Evolutionary conservation across 2,113 vertebrate species (phyloP), one percentile per base, ranked within the genome.

Genomic region (Cyprinodon brontotheroides): DNA sequence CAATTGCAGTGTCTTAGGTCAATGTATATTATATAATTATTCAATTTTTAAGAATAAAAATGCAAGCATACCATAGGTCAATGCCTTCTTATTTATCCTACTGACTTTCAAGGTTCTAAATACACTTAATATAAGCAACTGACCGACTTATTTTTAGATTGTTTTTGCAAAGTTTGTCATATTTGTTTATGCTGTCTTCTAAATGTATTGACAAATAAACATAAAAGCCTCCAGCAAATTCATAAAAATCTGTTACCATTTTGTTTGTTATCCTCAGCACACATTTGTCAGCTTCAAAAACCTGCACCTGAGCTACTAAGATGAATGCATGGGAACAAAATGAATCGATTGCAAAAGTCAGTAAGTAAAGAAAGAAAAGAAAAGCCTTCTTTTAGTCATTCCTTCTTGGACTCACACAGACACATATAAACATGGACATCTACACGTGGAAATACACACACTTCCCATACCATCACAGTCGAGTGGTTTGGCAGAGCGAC

Each of bases 401-500:
- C 47, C 39, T 15, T 12, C 8, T 37, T 11, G 48, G 53, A 43
- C 41, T 66, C 41, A 38, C 66, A 38, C 66, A 38, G 29, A 38
- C 66, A 50, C 36, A 20, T 10, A 20, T 29, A 61, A 29, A 36
- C 29, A 20, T 36, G 50, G 5, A 61, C 61, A 61, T 59, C 47
- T 59, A 62, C 84, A 79, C 65, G 14, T 45, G 11, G 65, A 75
- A 75, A 76, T 79, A 68, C 83, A 80, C 79, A 82, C 78, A 68
- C 78, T 76, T 78, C 70, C 83, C 65, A 84, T 78, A 81, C 79
- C 78, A 89, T 90, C 89, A 91, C 87, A 89, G 88, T 82, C 57
- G 80, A 91, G 85, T 83, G 83, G 85, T 88, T 90, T 87, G 83
- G 84, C 85, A 81, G 87, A 86, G 88, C 86, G 72, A 89, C 87